A percentile compares a stretch with the other conserved stretches of the same genome.
Evolutionary conservation across 2,888 invertebrate genomes (phyloP).

Genomic region (Augochlorella aurata): DNA sequence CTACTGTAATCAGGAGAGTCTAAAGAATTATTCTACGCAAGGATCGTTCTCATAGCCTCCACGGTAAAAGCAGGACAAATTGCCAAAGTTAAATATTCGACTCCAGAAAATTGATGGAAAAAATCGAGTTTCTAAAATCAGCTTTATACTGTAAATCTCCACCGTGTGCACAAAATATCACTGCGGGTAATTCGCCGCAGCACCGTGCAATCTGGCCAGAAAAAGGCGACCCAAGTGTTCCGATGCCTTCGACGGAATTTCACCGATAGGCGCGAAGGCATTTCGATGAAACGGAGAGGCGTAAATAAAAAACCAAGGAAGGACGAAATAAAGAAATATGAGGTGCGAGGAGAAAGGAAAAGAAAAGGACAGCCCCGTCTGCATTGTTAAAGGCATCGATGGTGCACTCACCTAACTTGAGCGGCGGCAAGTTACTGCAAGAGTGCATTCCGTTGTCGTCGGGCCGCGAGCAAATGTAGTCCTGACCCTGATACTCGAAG

Average conservation of each 20-base stretch:
- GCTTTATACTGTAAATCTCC: too few species aligned
- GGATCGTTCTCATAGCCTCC: too few species aligned
- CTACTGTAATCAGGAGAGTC: too few species aligned
- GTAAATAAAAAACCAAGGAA: not conserved
- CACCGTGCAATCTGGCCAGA: too few species aligned
- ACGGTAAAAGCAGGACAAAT: too few species aligned
- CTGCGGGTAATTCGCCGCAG: too few species aligned
- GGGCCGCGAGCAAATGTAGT: slow-evolving; percentile 97
- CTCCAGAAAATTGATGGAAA: too few species aligned
- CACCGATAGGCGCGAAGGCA: not conserved
- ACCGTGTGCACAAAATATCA: too few species aligned
- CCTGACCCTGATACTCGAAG: slow-evolving; percentile 95
- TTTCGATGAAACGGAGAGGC: not conserved
- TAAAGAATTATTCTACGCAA: too few species aligned
- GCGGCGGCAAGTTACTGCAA: slow-evolving; percentile 92
- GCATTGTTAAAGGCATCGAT: slow-evolving; percentile 10
- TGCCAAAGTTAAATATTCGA: too few species aligned
- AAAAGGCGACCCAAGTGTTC: not conserved
- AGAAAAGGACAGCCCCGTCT: not conserved
- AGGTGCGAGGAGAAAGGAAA: not conserved
- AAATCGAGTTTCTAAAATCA: too few species aligned
- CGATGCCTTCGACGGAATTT: not conserved
- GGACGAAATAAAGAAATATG: not conserved
- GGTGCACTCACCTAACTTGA: slow-evolving; percentile 78
- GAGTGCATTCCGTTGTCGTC: slow-evolving; percentile 97